Conservation (phyloP, 2,888 invertebrate genomes). For the Auanema sp. region DNA sequence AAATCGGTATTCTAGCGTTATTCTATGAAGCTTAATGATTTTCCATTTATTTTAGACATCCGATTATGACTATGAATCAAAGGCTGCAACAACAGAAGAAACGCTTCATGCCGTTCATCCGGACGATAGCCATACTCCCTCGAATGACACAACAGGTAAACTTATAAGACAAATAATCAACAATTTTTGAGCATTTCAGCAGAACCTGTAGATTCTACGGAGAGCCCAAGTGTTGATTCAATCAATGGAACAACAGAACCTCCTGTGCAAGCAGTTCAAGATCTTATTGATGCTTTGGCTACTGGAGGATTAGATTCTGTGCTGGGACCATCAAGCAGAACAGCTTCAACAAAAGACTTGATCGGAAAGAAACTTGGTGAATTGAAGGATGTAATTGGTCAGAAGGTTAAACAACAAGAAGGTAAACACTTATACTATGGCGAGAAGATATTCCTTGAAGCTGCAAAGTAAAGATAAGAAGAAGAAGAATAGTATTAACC, state of each 20-base stretch:
- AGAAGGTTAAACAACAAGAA: not conserved
- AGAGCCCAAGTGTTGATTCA: not conserved
- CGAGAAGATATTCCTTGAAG: not conserved
- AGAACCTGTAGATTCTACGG: too few relatives aligned
- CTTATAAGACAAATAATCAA: slow-evolving; percentile 7
- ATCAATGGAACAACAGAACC: slow-evolving; percentile 45
- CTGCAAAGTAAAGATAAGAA: not conserved
- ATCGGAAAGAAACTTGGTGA: slow-evolving; percentile 33
- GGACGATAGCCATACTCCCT: too few relatives aligned
- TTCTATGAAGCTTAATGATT: too few relatives aligned
- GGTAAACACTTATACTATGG: not conserved
- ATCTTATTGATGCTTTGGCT: slow-evolving; percentile 46
- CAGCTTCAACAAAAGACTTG: slow-evolving; percentile 33
- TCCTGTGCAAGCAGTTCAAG: slow-evolving; percentile 56
- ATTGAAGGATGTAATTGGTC: slow-evolving; percentile 4
- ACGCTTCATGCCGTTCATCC: too few relatives aligned
- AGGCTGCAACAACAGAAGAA: too few relatives aligned
- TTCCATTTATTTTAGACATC: too few relatives aligned
- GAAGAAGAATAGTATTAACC: not conserved
- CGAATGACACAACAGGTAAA: too few relatives aligned
- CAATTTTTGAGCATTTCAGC: too few relatives aligned
- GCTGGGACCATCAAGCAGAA: slow-evolving; percentile 32
- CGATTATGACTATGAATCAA: too few relatives aligned
- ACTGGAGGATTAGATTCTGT: slow-evolving; percentile 46
- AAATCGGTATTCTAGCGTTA: too few relatives aligned